Base-by-base conservation (phyloP, 2,113 vertebrate species). In the Solenodon paradoxus region DNA sequence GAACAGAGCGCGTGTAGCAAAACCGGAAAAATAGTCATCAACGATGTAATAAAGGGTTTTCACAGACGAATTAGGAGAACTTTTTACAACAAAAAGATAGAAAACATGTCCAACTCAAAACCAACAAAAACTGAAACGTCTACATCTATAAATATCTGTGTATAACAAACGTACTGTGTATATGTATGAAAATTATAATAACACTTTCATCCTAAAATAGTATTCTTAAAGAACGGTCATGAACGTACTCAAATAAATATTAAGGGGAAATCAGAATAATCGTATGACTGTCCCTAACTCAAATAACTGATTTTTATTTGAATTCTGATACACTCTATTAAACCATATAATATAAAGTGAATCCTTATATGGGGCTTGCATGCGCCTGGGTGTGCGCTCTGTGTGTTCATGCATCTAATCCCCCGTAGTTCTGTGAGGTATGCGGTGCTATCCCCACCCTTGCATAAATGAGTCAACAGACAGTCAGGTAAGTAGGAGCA, bases 121-220 rank as follows among this genome's bases (percentile, higher is more conserved):
- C 53, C 22, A 83, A 49, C 28, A 82, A 77, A 89, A 32, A 38
- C 47, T 68, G 64, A 95, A 95, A 59, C 35, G 51, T 61, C 42
- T 66, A 53, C 12, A 5, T 92, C 42, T 77, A 59, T 47, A 83
- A 82, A 81, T 61, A 15, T 45, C 45, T 22, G 10, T 55, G 9
- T 40, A 9, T 32, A 4, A n/a, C 6, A 55, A 2, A 11, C 35
- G 45, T 64, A 64, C 63, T 40, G 55, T 61, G 13, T 59, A 40
- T 59, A 45, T 40, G 32, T 13, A 15, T 72, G 15, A 11, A 26
- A 64, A 13, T 49, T 61, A n/a, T 93, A 92, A 59, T 0, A 42
- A 13, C 16, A 91, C 22, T 94, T 95, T 91, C 22, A 80, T 80
- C 51, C 11, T 92, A 87, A 93, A 94, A 72, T 79, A 57, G 7